A percentile compares a stretch with the other conserved stretches of the same genome.
Evolutionary conservation across 2,888 invertebrate genomes (phyloP).

Genomic region (Apamea epomidion): DNA sequence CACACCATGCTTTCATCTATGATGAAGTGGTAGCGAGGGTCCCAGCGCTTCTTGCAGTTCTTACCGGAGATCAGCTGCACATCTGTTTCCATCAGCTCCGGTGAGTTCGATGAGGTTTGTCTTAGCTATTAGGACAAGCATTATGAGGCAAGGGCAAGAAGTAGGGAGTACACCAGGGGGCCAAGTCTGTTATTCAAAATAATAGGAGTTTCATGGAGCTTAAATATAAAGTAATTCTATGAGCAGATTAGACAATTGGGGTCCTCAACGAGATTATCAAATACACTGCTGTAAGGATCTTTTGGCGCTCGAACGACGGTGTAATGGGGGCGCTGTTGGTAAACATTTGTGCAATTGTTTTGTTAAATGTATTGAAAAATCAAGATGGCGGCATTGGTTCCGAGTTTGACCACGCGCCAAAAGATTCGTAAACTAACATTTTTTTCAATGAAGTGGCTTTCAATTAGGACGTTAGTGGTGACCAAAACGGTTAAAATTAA

Average conservation of each 20-base stretch:
- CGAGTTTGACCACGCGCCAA: background rate
- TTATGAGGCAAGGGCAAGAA: background rate
- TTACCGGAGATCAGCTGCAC: slow-evolving; percentile 75
- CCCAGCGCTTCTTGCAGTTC: slow-evolving; percentile 82
- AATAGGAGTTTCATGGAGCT: background rate
- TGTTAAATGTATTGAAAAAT: background rate
- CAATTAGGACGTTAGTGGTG: too few species aligned
- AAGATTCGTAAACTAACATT: too few species aligned
- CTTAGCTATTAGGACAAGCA: background rate
- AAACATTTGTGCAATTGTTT: background rate
- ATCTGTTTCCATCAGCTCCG: slow-evolving; percentile 76
- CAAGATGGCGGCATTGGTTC: background rate
- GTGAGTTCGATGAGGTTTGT: slow-evolving; percentile 72
- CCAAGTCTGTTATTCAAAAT: background rate
- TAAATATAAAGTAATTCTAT: background rate
- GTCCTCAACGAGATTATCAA: too few species aligned
- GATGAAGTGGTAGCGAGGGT: slow-evolving; percentile 80
- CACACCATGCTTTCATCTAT: slow-evolving; percentile 84
- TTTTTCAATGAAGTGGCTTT: too few species aligned
- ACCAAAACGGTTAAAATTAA: too few species aligned
- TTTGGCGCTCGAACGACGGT: background rate
- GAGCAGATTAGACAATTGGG: too few species aligned
- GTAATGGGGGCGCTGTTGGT: background rate
- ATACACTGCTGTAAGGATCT: background rate
- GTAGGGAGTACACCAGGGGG: background rate